Evolutionary conservation across 2,797 vertebrate genomes (phyloP), one percentile per base, ranked within the genome.

Genomic region (Enteromius afrohamiltoni): DNA sequence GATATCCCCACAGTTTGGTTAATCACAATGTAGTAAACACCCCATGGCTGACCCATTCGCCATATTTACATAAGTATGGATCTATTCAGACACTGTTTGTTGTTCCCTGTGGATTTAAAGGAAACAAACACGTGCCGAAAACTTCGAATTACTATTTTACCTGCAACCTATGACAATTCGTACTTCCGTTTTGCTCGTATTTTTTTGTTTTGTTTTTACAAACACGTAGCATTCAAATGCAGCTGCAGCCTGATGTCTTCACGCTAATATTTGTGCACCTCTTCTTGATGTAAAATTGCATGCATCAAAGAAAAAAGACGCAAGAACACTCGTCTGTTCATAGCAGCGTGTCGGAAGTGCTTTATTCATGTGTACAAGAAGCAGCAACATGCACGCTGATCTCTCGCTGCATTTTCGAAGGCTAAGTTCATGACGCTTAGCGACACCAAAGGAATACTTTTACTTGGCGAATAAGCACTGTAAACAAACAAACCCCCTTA

Each of bases 401-500:
- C 34, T 75, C 31, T 75, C 14, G 19, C 47, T 37, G 55, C 26
- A 19, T 81, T 73, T 73, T n/a, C 26, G 37, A 74, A 49, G 47
- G 47, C 14, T n/a, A 34, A 53, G 13, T 23, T 19, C 60, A n/a
- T 19, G 62, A 67, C 60, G 34, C 69, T 37, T 11, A 64, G 37
- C 31, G 14, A 76, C 80, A 82, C 73, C 45, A 67, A 37, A 42
- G 16, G 9, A 2, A 17, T 74, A 64, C 42, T 65, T 74, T 74
- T 40, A 19, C 40, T 73, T 49, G 68, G 69, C 42, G 42, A 74
- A 81, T 26, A 47, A 9, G n/a, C 31, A 65, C 58, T 67, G 62
- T 83, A 68, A 75, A 83, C 49, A 83, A 83, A 77, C 37, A 83
- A 83, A 26, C n/a, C 49, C 7, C 34, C 51, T 40, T 45, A 73